These are phyloP conservation scores for Varanus komodoensis DNA, from an alignment of 2,113 vertebrate genomes.

Conservation along the genomic window DNA sequence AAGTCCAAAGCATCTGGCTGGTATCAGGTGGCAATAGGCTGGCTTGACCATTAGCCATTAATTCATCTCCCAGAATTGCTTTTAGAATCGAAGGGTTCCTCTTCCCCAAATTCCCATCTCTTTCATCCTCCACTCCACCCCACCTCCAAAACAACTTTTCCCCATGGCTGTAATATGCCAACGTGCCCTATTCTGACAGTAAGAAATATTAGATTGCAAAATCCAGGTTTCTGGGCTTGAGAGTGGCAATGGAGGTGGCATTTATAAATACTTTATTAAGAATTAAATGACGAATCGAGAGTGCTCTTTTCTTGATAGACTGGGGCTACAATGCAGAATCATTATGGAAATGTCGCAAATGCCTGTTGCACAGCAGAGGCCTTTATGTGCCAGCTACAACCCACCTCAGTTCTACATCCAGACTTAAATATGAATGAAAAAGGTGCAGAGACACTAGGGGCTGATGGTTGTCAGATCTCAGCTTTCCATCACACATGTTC, in stretches of 20 bases:
- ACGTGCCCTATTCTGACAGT: neutral
- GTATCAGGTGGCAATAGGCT: too few species aligned
- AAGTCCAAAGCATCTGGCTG: too few species aligned
- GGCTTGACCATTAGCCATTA: neutral
- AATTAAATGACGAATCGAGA: constrained; percentile 41
- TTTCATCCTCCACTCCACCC: neutral
- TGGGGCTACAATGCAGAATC: constrained; percentile 8
- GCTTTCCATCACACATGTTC: neutral
- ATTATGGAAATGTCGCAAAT: constrained; percentile 14
- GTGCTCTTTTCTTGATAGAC: constrained; percentile 39
- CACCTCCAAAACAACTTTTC: neutral
- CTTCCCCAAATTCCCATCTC: neutral
- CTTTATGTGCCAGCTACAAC: neutral
- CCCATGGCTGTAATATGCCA: neutral
- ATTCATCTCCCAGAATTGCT: neutral
- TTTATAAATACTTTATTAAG: constrained; percentile 50
- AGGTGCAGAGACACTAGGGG: neutral
- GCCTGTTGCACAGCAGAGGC: neutral
- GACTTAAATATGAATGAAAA: neutral
- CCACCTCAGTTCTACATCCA: neutral
- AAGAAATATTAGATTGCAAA: constrained; percentile 13
- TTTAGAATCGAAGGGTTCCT: neutral
- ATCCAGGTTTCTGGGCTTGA: constrained; percentile 6
- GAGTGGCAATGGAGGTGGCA: constrained; percentile 24
- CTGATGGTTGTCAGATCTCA: neutral